Conservation (phyloP, 2,113 vertebrate species). For the Psephotus haematonotus region DNA sequence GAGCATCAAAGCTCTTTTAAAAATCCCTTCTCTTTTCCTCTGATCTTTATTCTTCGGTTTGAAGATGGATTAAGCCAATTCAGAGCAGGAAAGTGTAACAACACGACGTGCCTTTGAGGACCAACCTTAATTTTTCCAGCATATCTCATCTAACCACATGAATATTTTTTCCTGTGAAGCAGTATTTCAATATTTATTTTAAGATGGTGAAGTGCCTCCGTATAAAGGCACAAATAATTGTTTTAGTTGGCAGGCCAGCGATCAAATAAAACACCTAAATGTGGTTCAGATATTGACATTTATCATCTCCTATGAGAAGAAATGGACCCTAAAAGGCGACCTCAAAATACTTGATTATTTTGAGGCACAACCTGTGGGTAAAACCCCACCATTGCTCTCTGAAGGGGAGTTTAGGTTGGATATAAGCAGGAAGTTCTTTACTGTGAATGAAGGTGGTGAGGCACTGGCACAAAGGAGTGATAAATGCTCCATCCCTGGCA, state of each 20-base stretch:
- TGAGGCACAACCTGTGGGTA: not conserved
- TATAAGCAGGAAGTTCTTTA: not conserved
- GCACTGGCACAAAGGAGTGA: not conserved
- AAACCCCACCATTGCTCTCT: not conserved
- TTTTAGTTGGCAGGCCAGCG: slow-evolving; percentile 31
- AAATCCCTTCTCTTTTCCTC: slow-evolving; percentile 24
- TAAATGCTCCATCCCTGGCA: not conserved
- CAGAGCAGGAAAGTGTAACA: slow-evolving; percentile 50
- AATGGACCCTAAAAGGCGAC: not conserved
- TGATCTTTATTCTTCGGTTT: slow-evolving; percentile 34
- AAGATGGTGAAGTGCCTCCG: slow-evolving; percentile 36
- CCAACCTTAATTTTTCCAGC: slow-evolving; percentile 44
- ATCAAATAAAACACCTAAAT: slow-evolving; percentile 33
- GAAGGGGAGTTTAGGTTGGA: not conserved
- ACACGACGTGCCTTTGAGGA: slow-evolving; percentile 9
- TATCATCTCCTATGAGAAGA: slow-evolving; percentile 39
- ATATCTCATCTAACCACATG: slow-evolving; percentile 58
- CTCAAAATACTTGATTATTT: slow-evolving; percentile 11
- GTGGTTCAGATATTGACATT: slow-evolving; percentile 9
- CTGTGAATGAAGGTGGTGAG: not conserved
- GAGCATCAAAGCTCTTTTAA: slow-evolving; percentile 35
- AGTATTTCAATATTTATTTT: slow-evolving; percentile 70
- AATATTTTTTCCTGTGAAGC: slow-evolving; percentile 61
- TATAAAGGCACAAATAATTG: slow-evolving; percentile 39
- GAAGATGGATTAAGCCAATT: slow-evolving; percentile 67